phyloP scores from a whole-genome alignment of 2,113 vertebrate species.

The Tautogolabrus adspersus region DNA sequence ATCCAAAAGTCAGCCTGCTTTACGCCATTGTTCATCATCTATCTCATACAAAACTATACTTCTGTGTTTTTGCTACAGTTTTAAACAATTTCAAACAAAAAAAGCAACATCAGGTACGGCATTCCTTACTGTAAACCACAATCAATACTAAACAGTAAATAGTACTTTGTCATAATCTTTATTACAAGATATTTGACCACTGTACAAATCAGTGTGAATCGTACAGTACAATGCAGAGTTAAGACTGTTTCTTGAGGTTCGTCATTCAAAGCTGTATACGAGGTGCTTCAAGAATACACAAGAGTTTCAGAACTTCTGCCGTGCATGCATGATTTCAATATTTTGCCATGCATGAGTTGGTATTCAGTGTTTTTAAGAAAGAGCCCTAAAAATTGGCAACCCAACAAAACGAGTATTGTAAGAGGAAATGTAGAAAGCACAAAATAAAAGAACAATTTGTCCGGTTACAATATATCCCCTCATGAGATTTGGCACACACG shows the following conservation, averaged over 20 bases:
- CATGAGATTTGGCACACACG: slow-evolving; percentile 84
- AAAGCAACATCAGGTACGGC: slow-evolving; percentile 68
- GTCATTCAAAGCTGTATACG: slow-evolving; percentile 84
- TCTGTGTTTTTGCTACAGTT: slow-evolving; percentile 73
- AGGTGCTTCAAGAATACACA: slow-evolving; percentile 81
- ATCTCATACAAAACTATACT: slow-evolving; percentile 78
- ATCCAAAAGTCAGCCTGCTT: slow-evolving; percentile 57
- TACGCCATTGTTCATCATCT: slow-evolving; percentile 49
- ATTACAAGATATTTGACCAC: slow-evolving; percentile 85
- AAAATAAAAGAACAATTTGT: slow-evolving; percentile 68
- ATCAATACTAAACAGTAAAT: slow-evolving; percentile 77
- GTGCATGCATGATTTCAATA: slow-evolving; percentile 80
- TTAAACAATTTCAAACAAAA: slow-evolving; percentile 57
- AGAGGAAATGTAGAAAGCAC: slow-evolving; percentile 78
- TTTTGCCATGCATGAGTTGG: slow-evolving; percentile 84
- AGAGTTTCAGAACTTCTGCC: slow-evolving; percentile 77
- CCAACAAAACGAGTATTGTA: slow-evolving; percentile 73
- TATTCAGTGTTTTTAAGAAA: slow-evolving; percentile 83
- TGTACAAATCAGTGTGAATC: slow-evolving; percentile 83
- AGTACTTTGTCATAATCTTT: slow-evolving; percentile 83
- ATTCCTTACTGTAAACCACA: slow-evolving; percentile 68
- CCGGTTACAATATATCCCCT: slow-evolving; percentile 71
- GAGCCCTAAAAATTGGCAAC: slow-evolving; percentile 83
- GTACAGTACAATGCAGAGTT: slow-evolving; percentile 82
- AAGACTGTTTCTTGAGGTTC: slow-evolving; percentile 83